A percentile compares a stretch with the other conserved stretches of the same genome.
These are phyloP conservation scores for Xenopus borealis DNA, from an alignment of 2,113 vertebrate genomes.

Conservation along the genomic window DNA sequence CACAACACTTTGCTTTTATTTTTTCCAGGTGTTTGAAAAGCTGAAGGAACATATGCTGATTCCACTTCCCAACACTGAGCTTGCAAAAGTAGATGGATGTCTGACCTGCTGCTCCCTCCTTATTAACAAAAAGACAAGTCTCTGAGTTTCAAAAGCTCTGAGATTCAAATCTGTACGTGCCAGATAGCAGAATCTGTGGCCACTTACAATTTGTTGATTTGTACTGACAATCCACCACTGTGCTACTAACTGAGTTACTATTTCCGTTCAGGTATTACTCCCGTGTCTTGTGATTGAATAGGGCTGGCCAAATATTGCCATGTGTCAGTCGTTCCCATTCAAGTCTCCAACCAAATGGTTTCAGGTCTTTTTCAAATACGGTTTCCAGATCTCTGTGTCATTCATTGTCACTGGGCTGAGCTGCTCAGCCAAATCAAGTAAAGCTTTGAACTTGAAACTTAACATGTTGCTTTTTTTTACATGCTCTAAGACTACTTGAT, in stretches of 20 bases:
- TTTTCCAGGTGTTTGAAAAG: slow-evolving; percentile 85
- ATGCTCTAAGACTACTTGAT: not conserved
- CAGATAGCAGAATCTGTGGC: slow-evolving; percentile 58
- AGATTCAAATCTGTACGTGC: slow-evolving; percentile 55
- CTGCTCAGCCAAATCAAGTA: not conserved
- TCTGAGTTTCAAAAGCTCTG: slow-evolving; percentile 68
- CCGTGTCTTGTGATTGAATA: slow-evolving; percentile 57
- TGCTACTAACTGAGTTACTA: slow-evolving; percentile 72
- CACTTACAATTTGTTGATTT: slow-evolving; percentile 56
- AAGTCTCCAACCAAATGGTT: not conserved
- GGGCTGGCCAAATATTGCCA: slow-evolving; percentile 46
- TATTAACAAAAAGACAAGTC: slow-evolving; percentile 77
- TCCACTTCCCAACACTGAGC: slow-evolving; percentile 77
- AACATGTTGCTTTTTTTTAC: not conserved
- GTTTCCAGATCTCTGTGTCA: not conserved
- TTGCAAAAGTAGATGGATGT: slow-evolving; percentile 82
- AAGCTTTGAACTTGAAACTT: not conserved
- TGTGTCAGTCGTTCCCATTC: not conserved
- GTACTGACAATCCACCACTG: slow-evolving; percentile 69
- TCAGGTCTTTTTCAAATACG: not conserved
- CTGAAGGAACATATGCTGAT: slow-evolving; percentile 94
- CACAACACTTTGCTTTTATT: not conserved
- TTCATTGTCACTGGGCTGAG: not conserved
- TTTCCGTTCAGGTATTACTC: slow-evolving; percentile 59
- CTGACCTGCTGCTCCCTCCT: slow-evolving; percentile 89